Evolutionary conservation across 2,113 vertebrate species (phyloP), one percentile per base, ranked within the genome.

Genomic region (Okapia johnstoni): DNA sequence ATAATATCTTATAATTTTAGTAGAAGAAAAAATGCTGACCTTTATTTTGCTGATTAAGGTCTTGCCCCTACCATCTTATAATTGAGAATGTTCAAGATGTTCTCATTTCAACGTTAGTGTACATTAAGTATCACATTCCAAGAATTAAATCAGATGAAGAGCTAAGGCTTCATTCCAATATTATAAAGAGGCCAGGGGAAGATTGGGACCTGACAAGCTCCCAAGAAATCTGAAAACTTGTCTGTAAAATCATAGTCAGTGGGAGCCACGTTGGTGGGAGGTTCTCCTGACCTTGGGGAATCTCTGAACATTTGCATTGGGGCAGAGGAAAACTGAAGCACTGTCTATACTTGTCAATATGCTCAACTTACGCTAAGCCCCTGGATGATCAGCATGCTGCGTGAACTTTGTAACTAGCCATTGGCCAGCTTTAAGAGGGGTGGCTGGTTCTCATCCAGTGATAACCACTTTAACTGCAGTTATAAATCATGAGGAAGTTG

Each of bases 321-420:
- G 80, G n/a, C 26, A 96, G 96, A 90, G 90, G 79, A 94, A 97
- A 98, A 92, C 58, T 26, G 85, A 98, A 91, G 85, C 96, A 87
- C 48, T 66, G 85, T 76, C 86, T 89, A 4, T 92, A 93, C 96
- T 98, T 98, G 97, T 96, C 92, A 96, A 77, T 92, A 96, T 96
- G 23, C 5, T 96, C 96, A 93, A 87, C 26, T 97, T 33, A 66
- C 76, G 30, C 85, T 61, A 89, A 97, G 57, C 13, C 58, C 86
- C 89, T 92, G 92, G 66, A 96, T 97, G 77, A 98, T 98, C 92
- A 92, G 70, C 17, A 14, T 46, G 55, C 88, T 96, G 60, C 81
- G 90, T 92, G 87, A 96, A 96, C 97, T 98, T 98, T 98, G 84
- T 96, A 95, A 97, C 50, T 76, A 61, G 33, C 77, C 91, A 94